These are phyloP conservation scores for Acronicta aceris DNA, from an alignment of 2,888 invertebrate species.

Conservation along the genomic window DNA sequence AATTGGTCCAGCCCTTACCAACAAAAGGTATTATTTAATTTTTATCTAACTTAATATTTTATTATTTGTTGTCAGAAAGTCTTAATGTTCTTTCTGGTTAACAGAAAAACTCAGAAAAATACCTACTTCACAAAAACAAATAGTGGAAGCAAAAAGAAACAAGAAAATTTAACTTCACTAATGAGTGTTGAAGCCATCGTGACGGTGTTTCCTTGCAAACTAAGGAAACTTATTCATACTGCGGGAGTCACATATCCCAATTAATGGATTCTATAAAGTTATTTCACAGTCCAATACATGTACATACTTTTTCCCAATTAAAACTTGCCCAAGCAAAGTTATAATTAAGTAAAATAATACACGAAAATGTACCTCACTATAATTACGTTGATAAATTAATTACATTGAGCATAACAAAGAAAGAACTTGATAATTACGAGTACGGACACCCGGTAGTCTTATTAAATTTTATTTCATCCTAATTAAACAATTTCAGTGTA, in stretches of 20 bases:
- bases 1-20: no score
- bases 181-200: conserved; percentile 33
- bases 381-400: conserved; percentile 44
- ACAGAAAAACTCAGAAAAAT: conserved; percentile 6
- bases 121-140: conserved; percentile 11
- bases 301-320: conserved; percentile 66
- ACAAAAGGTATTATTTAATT: no score
- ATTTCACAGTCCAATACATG: conserved; percentile 47
- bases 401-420: conserved; percentile 21
- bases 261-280: conserved; percentile 34
- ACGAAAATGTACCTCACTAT: conserved; percentile 27
- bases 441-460: conserved; percentile 6
- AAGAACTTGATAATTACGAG: conserved; percentile 25
- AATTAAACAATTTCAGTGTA: conserved; percentile 19
- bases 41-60: no score
- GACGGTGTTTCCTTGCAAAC: conserved; percentile 15
- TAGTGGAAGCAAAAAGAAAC: conserved; percentile 25
- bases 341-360: conserved; percentile 60
- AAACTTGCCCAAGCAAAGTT: conserved; percentile 65
- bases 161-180: conserved; percentile 46
- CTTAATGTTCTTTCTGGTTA: no score
- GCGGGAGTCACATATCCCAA: conserved; percentile 26
- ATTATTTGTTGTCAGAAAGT: neutral
- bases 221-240: conserved; percentile 22
- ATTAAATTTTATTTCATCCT: conserved; percentile 23